These are phyloP conservation scores for Timandra comae DNA, from an alignment of 2,888 invertebrate genomes.

Conservation along the genomic window DNA sequence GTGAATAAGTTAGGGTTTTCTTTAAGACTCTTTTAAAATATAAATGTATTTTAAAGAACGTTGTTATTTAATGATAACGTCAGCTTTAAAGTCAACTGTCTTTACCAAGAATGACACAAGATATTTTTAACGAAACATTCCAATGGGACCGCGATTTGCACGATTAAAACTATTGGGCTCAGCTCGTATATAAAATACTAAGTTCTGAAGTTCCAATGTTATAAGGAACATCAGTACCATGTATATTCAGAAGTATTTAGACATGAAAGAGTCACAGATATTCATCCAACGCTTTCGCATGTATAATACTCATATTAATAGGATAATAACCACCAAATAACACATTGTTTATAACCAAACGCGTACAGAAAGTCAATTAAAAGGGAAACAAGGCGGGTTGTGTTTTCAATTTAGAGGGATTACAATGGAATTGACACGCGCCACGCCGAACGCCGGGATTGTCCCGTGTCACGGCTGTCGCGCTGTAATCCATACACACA, in stretches of 20 bases:
- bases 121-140: not conserved
- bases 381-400: conserved; percentile 25
- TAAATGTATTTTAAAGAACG: not conserved
- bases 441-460: conserved; percentile 19
- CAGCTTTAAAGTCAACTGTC: not conserved
- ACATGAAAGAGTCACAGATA: too few species aligned
- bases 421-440: conserved; percentile 27
- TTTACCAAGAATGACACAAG: not conserved
- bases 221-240: too few species aligned
- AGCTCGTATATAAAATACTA: too few species aligned
- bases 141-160: too few species aligned
- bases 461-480: conserved; percentile 27
- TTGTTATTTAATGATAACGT: not conserved
- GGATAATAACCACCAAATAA: too few species aligned
- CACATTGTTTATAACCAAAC: too few species aligned
- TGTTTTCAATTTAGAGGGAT: conserved; percentile 37
- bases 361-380: conserved; percentile 16
- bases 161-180: too few species aligned
- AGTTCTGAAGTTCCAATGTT: too few species aligned
- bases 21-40: not conserved
- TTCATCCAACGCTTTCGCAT: too few species aligned
- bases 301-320: too few species aligned
- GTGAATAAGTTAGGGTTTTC: not conserved
- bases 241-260: too few species aligned
- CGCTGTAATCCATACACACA: conserved; percentile 27